Conservation (phyloP, 2,113 vertebrate species). For the Corydoras sp. region DNA sequence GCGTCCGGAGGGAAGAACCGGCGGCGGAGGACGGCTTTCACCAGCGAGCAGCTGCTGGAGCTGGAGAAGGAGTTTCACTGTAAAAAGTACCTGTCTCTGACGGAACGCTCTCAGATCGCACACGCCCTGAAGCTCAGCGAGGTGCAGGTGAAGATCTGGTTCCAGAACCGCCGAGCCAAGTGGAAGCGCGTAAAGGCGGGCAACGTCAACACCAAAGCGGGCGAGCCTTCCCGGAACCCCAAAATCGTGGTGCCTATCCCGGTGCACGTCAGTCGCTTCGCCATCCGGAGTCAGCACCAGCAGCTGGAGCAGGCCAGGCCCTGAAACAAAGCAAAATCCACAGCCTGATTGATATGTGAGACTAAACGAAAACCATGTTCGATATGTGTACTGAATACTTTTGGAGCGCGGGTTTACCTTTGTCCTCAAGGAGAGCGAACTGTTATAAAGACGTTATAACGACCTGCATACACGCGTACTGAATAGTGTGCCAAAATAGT, state of each 20-base stretch:
- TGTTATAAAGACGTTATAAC: background rate
- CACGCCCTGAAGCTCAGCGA: too few species aligned
- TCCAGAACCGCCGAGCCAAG: constrained; percentile 96
- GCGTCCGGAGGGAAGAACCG: constrained; percentile 81
- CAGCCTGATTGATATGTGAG: background rate
- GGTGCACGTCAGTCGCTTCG: constrained; percentile 72
- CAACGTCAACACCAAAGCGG: constrained; percentile 95
- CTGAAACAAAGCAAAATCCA: constrained; percentile 51
- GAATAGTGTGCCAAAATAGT: background rate
- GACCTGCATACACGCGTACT: background rate
- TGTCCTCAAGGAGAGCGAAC: background rate
- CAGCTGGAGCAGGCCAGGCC: constrained; percentile 93
- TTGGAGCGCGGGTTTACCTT: constrained; percentile 9
- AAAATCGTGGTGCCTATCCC: constrained; percentile 87
- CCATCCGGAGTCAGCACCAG: constrained; percentile 96
- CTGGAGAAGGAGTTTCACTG: too few species aligned
- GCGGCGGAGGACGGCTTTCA: constrained; percentile 90
- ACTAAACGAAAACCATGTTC: background rate
- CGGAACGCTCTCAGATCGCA: too few species aligned
- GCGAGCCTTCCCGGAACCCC: constrained; percentile 91
- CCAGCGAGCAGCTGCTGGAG: constrained; percentile 68
- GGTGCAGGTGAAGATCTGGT: constrained; percentile 41
- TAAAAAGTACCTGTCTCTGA: too few species aligned
- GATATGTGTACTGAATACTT: constrained; percentile 3
- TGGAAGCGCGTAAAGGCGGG: constrained; percentile 98